These are phyloP conservation scores for Chromoteleia sp. DNA, from an alignment of 2,888 invertebrate species.

Conservation along the genomic window DNA sequence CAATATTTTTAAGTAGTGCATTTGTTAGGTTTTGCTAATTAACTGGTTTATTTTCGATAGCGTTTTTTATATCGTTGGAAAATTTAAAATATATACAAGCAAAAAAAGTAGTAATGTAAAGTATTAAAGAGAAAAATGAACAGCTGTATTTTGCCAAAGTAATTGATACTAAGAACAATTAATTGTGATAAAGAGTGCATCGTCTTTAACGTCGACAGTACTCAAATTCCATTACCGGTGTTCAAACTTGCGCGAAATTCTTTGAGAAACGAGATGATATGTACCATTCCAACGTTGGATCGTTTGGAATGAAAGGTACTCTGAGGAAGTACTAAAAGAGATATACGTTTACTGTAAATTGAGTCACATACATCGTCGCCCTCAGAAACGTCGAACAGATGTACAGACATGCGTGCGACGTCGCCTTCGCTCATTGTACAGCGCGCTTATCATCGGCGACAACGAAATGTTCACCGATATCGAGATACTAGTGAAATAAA, in stretches of 20 bases:
- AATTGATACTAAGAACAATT: background rate
- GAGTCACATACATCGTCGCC: slow-evolving; percentile 1
- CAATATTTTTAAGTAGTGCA: too few relatives aligned
- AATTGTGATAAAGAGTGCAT: background rate
- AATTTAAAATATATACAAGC: too few relatives aligned
- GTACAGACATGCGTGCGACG: background rate
- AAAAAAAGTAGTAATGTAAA: too few relatives aligned
- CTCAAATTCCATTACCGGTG: slow-evolving; percentile 1
- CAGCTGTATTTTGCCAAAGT: too few relatives aligned
- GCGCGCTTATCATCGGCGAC: background rate
- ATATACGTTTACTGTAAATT: slow-evolving; percentile 50
- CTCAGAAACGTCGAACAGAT: slow-evolving; percentile 17
- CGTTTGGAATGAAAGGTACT: slow-evolving; percentile 27
- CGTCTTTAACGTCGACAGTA: background rate
- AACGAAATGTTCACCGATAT: too few relatives aligned
- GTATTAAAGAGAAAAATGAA: too few relatives aligned
- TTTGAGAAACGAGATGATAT: slow-evolving; percentile 3
- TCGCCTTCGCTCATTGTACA: background rate
- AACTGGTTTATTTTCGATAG: too few relatives aligned
- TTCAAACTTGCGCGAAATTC: background rate
- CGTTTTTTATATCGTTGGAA: too few relatives aligned
- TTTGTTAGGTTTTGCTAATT: too few relatives aligned
- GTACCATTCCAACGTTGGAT: background rate
- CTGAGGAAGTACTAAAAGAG: slow-evolving; percentile 43
- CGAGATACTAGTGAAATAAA: too few relatives aligned